These are phyloP conservation scores for Podarcis siculus DNA, from an alignment of 2,797 vertebrate genomes.

Conservation along the genomic window DNA sequence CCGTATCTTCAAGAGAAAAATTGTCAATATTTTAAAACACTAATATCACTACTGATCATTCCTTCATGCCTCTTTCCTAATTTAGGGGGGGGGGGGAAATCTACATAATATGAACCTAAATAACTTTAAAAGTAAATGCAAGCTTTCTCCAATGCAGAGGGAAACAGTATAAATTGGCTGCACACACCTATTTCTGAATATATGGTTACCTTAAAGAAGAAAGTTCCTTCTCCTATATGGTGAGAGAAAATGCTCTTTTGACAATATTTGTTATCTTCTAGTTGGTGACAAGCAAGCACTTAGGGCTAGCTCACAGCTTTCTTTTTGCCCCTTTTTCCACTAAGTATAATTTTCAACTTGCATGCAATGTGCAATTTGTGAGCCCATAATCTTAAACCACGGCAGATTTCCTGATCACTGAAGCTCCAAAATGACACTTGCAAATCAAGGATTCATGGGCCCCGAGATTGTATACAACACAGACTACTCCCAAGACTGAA, in stretches of 20 bases:
- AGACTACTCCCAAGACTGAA: background rate
- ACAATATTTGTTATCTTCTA: background rate
- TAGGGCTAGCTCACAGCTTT: background rate
- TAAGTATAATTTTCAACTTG: background rate
- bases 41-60: slow-evolving; percentile 55
- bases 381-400: background rate
- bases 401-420: background rate
- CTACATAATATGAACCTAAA: slow-evolving; percentile 26
- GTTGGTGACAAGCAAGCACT: background rate
- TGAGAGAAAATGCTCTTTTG: background rate
- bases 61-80: slow-evolving; percentile 23
- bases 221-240: background rate
- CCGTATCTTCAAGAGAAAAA: slow-evolving; percentile 57
- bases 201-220: background rate
- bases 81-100: slow-evolving; percentile 48
- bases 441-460: background rate
- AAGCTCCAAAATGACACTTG: background rate
- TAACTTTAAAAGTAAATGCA: slow-evolving; percentile 35
- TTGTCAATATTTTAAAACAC: slow-evolving; percentile 54
- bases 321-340: background rate
- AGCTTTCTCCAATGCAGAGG: slow-evolving; percentile 24
- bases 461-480: no score
- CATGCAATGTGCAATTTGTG: background rate
- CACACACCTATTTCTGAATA: slow-evolving; percentile 22
- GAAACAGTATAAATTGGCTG: background rate